Evolutionary conservation across 2,797 vertebrate species (phyloP).

Genomic region (Antennarius maculatus): DNA sequence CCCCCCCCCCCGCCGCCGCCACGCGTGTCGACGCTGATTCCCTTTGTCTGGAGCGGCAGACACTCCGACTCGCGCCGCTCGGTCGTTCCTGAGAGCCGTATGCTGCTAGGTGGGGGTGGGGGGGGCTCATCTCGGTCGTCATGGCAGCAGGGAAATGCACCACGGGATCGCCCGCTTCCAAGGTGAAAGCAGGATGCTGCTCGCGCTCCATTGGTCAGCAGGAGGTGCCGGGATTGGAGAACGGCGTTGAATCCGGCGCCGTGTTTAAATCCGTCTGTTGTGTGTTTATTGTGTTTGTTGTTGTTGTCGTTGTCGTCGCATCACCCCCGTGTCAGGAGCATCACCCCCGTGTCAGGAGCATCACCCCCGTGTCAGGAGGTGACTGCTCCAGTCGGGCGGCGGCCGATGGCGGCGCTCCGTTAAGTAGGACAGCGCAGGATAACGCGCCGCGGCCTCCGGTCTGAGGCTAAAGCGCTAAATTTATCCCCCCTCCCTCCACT

Average conservation of each 20-base stretch:
- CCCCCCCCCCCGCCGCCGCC: constrained; percentile 13
- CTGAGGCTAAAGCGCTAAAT: constrained; percentile 83
- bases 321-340: constrained; percentile 33
- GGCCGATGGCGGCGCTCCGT: constrained; percentile 75
- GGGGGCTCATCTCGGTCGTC: constrained; percentile 76
- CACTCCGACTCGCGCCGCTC: constrained; percentile 58
- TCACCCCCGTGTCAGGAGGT: constrained; percentile 40
- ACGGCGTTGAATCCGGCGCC: constrained; percentile 47
- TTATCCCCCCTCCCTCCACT: constrained; percentile 74
- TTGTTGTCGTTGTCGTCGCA: constrained; percentile 6
- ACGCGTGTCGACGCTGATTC: constrained; percentile 41
- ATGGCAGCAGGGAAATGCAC: constrained; percentile 81
- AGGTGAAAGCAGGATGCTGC: constrained; percentile 75
- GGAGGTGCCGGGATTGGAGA: constrained; percentile 54
- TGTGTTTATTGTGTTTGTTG: constrained; percentile 25
- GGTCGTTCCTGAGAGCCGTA: constrained; percentile 58
- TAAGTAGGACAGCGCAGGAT: constrained; percentile 90
- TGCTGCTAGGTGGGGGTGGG: constrained; percentile 63
- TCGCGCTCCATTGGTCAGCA: constrained; percentile 69
- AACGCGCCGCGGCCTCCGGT: constrained; percentile 87
- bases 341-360: constrained; percentile 33
- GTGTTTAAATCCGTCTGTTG: constrained; percentile 45
- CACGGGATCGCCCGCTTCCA: constrained; percentile 78
- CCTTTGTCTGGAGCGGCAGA: constrained; percentile 70
- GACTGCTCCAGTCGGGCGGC: constrained; percentile 57